Base-by-base conservation (phyloP, 2,797 vertebrate species). In the Selene dorsalis region DNA sequence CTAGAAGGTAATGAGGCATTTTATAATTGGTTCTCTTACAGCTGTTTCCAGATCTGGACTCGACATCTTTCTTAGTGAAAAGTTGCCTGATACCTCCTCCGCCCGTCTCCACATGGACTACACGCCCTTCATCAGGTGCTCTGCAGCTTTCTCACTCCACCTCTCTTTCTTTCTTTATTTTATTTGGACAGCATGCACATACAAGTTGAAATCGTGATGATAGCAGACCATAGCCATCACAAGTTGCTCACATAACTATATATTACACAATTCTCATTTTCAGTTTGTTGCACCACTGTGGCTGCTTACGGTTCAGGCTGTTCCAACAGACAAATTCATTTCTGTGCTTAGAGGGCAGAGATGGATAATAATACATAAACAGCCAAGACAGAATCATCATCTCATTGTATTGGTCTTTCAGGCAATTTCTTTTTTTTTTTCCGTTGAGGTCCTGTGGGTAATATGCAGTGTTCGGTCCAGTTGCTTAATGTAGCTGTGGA, bases 121-220 rank as follows among this genome's bases (percentile, higher is more conserved):
- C 86, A 87, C 78, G 32, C 77, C 90, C 56, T 88, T 91, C 55
- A 89, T 90, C 89, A 93, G 93, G 93, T 93, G 53, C 59, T 62
- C 26, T 10, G 1, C 12, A 13, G 5, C 55, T 35, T 38, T 45
- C 24, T 63, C 41, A 38, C 48, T 52, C 32, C 30, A 2, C 20
- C 3, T 43, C 2, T 56, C 18, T 43, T 1, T 32, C 45, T 38
- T 2, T 43, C 4, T 5, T 47, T 1, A 6, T 13, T 61, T 38
- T 28, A 16, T 39, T 55, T 12, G 4, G 4, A 30, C 48, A 30
- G 65, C 18, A 24, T n/a, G 4, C 3, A 11, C 56, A 16, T 14
- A 41, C n/a, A 67, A 30, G n/a, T 30, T 53, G 17, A n/a, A 63
- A 50, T 7, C 1, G 28, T 22, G 24, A 26, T 58, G 43, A 28